Conservation (phyloP, 1,140 invertebrate species). For the Asobara japonica region DNA sequence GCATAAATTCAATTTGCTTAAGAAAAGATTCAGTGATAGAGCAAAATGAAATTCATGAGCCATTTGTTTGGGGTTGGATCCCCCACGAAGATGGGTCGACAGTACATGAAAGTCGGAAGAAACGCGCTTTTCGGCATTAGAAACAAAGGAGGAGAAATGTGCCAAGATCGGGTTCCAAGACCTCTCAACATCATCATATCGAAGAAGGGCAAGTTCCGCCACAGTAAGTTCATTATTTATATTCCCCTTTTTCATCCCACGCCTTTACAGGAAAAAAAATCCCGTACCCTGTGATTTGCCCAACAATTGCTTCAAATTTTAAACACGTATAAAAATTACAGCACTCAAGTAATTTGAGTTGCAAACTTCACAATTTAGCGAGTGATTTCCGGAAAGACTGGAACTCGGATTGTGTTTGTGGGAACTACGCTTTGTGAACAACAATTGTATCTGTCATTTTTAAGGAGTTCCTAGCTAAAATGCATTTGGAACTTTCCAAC, state of each 20-base stretch:
- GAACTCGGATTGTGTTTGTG: no score
- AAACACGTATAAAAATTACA: no score
- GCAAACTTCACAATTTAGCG: no score
- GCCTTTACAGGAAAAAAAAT: no score
- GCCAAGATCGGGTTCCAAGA: conserved; percentile 67
- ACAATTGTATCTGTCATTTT: no score
- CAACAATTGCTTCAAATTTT: no score
- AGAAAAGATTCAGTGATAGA: neutral
- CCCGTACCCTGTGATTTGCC: no score
- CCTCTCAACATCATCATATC: conserved; percentile 81
- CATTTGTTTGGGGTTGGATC: conserved; percentile 60
- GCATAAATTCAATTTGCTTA: conserved; percentile 7
- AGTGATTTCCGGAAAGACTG: no score
- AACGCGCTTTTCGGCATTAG: conserved; percentile 75
- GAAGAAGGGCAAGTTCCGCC: conserved; percentile 76
- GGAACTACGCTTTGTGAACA: no score
- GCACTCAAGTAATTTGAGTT: no score
- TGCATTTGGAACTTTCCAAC: no score
- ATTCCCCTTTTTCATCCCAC: neutral
- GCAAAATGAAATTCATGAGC: conserved; percentile 63
- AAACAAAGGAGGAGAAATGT: conserved; percentile 57
- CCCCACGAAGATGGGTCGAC: conserved; percentile 68
- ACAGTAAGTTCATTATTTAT: conserved; percentile 72
- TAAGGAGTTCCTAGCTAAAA: no score
- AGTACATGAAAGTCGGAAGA: conserved; percentile 78